These are phyloP conservation scores for Zaprionus inermis DNA, from an alignment of 1,140 invertebrate species.

Conservation along the genomic window DNA sequence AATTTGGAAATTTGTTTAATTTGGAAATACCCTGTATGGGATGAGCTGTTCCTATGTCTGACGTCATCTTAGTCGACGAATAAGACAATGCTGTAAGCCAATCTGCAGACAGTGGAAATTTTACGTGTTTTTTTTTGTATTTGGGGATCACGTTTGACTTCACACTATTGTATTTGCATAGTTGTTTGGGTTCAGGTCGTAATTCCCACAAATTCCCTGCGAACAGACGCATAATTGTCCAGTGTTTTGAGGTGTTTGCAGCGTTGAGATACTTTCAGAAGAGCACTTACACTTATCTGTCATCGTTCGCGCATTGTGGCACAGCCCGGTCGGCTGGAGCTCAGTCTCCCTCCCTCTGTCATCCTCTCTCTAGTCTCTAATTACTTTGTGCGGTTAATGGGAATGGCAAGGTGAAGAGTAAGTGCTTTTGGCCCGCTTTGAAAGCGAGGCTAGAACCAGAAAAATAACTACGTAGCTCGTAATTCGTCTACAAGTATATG, in stretches of 20 bases:
- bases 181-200: neutral
- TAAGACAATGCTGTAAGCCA: neutral
- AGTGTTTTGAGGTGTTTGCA: neutral
- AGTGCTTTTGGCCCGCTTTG: slow-evolving; percentile 36
- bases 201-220: slow-evolving; percentile 13
- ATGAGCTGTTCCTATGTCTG: neutral
- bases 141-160: slow-evolving; percentile 15
- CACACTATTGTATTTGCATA: slow-evolving; percentile 23
- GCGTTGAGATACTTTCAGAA: slow-evolving; percentile 9
- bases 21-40: neutral
- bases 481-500: slow-evolving; percentile 6
- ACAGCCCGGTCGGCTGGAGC: neutral
- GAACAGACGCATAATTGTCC: slow-evolving; percentile 29
- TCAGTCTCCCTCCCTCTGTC: slow-evolving; percentile 28
- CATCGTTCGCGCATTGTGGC: neutral
- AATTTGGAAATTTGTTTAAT: slow-evolving; percentile 14
- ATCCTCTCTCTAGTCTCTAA: slow-evolving; percentile 53
- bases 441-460: slow-evolving; percentile 3
- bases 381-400: slow-evolving; percentile 65
- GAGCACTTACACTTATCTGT: slow-evolving; percentile 31
- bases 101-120: slow-evolving; percentile 49
- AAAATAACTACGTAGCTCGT: slow-evolving; percentile 17
- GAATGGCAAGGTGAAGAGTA: slow-evolving; percentile 23
- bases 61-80: neutral
- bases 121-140: slow-evolving; percentile 19